Base-by-base conservation (phyloP, 2,797 vertebrate genomes). In the Megalops cyprinoides region DNA sequence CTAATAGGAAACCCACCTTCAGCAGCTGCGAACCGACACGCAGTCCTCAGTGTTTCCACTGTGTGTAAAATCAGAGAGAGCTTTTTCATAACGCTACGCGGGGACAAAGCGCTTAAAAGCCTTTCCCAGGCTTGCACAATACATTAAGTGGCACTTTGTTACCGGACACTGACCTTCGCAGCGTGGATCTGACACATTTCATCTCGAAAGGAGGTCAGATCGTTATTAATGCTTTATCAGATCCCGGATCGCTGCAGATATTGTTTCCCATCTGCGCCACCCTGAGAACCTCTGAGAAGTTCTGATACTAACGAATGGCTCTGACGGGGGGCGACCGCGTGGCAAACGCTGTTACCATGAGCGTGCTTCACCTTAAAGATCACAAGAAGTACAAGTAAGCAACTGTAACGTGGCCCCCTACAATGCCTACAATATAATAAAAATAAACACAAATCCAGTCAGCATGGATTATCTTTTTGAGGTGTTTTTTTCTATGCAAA, bases 141-240 rank as follows among this genome's bases (percentile, higher is more conserved):
- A 7, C 42, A 44, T 62, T 77, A 58, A 44, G 23, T 65, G 28
- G 3, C 34, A 20, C 39, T 62, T 65, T 78, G 55, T 65, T 78
- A 46, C 58, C 0, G 20, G 7, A 28, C 39, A 74, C 23, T 34
- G 51, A 7, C 28, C 74, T 56, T 56, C 12, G 49, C 56, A 8
- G 39, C 7, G 9, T 53, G n/a, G 49, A 25, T n/a, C 53, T n/a
- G 23, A 49, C 74, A 75, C 46, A 77, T 42, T 77, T 58, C 28
- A 39, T 55, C 14, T 5, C 23, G 58, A 25, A 77, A n/a, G 44
- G 67, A 77, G 75, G 51, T 58, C 75, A 28, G n/a, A 51, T 44
- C 34, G 37, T 81, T 12, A 51, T 76, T 76, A 67, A 62, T 76
- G 74, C 42, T 81, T 65, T 51, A 81, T 67, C 46, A 10, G 73